phyloP scores from a whole-genome alignment of 2,888 invertebrate species.

The Phalangium opilio region DNA sequence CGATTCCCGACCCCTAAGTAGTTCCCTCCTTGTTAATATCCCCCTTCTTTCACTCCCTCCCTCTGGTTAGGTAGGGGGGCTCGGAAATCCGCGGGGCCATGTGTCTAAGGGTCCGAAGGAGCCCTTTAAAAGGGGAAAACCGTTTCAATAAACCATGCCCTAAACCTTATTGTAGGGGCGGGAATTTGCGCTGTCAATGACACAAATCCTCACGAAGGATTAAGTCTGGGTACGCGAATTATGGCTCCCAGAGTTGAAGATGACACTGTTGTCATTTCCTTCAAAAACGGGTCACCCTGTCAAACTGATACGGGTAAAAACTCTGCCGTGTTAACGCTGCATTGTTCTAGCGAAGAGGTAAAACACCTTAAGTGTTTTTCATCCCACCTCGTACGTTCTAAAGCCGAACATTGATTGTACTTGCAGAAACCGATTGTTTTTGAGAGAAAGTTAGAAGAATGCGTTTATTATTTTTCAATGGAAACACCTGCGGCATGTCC shows the following conservation, averaged over 20 bases:
- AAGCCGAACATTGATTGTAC: neutral
- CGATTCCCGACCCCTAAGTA: no score
- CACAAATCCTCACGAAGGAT: neutral
- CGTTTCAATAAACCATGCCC: no score
- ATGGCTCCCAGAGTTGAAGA: conserved; percentile 4
- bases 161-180: no score
- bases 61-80: no score
- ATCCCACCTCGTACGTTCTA: no score
- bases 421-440: conserved; percentile 4
- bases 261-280: conserved; percentile 7
- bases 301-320: conserved; percentile 5
- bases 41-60: no score
- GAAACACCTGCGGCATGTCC: conserved; percentile 28
- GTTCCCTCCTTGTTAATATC: no score
- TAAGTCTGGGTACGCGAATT: conserved; percentile 8
- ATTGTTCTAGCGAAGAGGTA: conserved; percentile 7
- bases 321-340: conserved; percentile 10
- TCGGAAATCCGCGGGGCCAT: no score
- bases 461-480: conserved; percentile 28
- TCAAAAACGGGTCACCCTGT: conserved; percentile 10
- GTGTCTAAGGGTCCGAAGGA: no score
- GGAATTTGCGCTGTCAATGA: neutral
- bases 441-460: conserved; percentile 18
- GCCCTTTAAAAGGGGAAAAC: no score
- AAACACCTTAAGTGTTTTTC: no score